Evolutionary conservation across 2,113 vertebrate genomes (phyloP).

Genomic region (Casuarius casuarius): DNA sequence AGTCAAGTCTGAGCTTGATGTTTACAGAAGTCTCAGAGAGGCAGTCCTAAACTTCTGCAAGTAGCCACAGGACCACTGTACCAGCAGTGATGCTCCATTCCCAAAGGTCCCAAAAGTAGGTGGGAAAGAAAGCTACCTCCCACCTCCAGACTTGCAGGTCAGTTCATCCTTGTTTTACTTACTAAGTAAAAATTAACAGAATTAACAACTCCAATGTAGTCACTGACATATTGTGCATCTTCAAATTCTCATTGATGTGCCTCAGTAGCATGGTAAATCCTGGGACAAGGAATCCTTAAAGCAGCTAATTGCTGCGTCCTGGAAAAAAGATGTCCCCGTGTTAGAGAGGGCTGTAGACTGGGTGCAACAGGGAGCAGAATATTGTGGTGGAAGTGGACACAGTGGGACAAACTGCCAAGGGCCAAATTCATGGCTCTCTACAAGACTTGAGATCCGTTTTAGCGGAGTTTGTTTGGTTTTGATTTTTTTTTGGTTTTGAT

Average conservation of each 20-base stretch:
- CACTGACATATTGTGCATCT: not conserved
- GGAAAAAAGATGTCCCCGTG: not conserved
- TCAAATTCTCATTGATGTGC: not conserved
- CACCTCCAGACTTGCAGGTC: not conserved
- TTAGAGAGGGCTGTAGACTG: not conserved
- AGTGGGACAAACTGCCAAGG: constrained; percentile 21
- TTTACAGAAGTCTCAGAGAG: not conserved
- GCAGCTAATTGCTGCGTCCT: not conserved
- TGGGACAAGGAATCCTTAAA: not conserved
- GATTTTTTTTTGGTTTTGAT: constrained; percentile 61
- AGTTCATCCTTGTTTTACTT: not conserved
- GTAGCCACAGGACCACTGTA: not conserved
- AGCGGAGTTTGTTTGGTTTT: constrained; percentile 45
- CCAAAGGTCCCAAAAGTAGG: not conserved
- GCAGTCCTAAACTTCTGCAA: not conserved
- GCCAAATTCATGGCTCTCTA: constrained; percentile 28
- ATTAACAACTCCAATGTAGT: not conserved
- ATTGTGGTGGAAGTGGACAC: constrained; percentile 13
- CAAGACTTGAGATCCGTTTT: constrained; percentile 34
- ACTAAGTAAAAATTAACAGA: not conserved
- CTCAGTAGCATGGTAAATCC: not conserved
- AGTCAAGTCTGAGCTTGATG: not conserved
- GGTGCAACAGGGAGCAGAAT: constrained; percentile 14
- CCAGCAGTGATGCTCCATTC: not conserved
- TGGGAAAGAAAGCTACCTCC: not conserved